Conservation (phyloP, 2,888 invertebrate genomes). For the Nymphalis urticae region DNA sequence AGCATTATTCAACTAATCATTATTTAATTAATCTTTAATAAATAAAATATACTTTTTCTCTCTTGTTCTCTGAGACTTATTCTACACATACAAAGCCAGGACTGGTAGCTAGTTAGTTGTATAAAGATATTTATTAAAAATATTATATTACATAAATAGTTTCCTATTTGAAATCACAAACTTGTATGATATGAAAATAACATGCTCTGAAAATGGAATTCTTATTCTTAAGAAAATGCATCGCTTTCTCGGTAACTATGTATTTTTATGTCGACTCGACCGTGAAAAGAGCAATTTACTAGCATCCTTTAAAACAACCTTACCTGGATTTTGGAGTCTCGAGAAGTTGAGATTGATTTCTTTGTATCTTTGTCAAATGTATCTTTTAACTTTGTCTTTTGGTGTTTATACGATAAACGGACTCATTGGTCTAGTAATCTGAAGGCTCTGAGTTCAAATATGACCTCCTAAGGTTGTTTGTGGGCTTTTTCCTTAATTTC, state of each 20-base stretch:
- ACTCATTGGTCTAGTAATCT: too few species aligned
- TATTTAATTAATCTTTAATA: too few species aligned
- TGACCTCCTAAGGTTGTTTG: too few species aligned
- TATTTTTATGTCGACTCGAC: constrained; percentile 22
- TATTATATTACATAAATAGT: constrained; percentile 10
- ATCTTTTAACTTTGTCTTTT: neutral
- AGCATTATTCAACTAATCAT: too few species aligned
- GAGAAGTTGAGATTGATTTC: constrained; percentile 16
- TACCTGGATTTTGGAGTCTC: constrained; percentile 24
- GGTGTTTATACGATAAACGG: too few species aligned
- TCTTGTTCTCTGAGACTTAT: too few species aligned
- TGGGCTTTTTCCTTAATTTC: too few species aligned
- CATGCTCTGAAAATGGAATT: constrained; percentile 4
- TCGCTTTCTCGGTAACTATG: constrained; percentile 15
- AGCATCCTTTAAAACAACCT: constrained; percentile 21
- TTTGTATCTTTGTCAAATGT: neutral
- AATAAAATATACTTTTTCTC: too few species aligned
- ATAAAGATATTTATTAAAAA: too few species aligned
- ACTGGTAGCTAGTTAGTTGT: too few species aligned
- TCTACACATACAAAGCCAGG: too few species aligned
- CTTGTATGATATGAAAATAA: constrained; percentile 10
- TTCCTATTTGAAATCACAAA: constrained; percentile 1
- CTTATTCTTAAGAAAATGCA: constrained; percentile 16
- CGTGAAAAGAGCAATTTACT: constrained; percentile 25
- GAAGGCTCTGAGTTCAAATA: too few species aligned